phyloP scores from a whole-genome alignment of 2,797 vertebrate genomes.

The Okamejei kenojei region DNA sequence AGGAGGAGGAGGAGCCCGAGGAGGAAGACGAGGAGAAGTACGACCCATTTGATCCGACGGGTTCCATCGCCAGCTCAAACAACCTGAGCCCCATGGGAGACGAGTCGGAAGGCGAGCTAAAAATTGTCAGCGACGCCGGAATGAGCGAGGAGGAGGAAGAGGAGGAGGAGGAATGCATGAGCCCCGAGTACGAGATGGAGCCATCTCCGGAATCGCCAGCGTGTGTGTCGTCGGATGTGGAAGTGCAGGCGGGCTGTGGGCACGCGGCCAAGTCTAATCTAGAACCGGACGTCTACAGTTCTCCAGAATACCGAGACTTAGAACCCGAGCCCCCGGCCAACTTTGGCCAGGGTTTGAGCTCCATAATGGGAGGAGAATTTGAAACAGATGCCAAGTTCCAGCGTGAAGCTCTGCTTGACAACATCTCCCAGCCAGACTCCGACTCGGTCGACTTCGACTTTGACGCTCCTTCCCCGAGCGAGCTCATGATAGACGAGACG shows the following conservation, averaged over 20 bases:
- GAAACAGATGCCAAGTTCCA: not conserved
- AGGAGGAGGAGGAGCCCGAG: slow-evolving; percentile 55
- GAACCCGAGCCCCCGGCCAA: not conserved
- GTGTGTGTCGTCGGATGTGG: not conserved
- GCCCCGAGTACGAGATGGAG: slow-evolving; percentile 23
- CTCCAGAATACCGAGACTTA: not conserved
- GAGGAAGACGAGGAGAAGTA: slow-evolving; percentile 86
- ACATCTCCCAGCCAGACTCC: not conserved
- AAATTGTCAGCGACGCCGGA: slow-evolving; percentile 53
- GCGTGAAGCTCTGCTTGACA: not conserved
- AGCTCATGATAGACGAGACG: not conserved
- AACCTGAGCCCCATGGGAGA: slow-evolving; percentile 24
- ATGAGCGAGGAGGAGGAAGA: slow-evolving; percentile 35
- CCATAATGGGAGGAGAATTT: not conserved
- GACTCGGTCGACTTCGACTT: not conserved
- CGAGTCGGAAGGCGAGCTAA: slow-evolving; percentile 47
- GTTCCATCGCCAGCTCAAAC: slow-evolving; percentile 67
- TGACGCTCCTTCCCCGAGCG: not conserved
- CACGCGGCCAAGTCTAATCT: slow-evolving; percentile 46
- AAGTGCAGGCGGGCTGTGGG: slow-evolving; percentile 41
- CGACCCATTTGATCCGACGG: slow-evolving; percentile 90
- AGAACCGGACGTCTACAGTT: not conserved
- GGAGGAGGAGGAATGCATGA: slow-evolving; percentile 40
- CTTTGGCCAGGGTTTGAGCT: not conserved
- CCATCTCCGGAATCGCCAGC: not conserved